Evolutionary conservation across 2,797 vertebrate species (phyloP).

Genomic region (Pipistrellus pipistrellus): DNA sequence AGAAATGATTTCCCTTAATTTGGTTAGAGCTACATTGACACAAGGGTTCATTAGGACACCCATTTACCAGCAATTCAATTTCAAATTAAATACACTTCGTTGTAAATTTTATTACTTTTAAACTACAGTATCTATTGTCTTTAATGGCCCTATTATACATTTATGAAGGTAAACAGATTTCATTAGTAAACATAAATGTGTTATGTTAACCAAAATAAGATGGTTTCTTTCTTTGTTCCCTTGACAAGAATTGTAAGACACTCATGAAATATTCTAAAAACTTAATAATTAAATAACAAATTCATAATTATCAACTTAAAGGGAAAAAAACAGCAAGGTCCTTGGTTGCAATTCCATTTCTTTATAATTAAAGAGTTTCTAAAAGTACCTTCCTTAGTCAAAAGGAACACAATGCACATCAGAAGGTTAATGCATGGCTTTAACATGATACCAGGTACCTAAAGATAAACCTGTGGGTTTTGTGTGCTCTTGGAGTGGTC

Average conservation of each 20-base stretch:
- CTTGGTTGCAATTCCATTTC: not conserved
- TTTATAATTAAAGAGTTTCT: conserved; percentile 53
- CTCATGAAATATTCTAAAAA: conserved; percentile 48
- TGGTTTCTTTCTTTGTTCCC: conserved; percentile 55
- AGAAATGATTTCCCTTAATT: conserved; percentile 89
- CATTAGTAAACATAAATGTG: conserved; percentile 87
- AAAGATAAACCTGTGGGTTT: not conserved
- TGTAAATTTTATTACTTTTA: conserved; percentile 91
- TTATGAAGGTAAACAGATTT: conserved; percentile 91
- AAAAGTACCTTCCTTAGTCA: conserved; percentile 33
- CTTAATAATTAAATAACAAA: conserved; percentile 6
- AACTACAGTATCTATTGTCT: conserved; percentile 91
- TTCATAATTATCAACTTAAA: not conserved
- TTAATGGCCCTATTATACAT: conserved; percentile 89
- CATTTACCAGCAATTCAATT: conserved; percentile 91
- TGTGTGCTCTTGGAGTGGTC: not conserved
- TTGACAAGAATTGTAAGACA: conserved; percentile 25
- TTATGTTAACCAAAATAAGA: conserved; percentile 76
- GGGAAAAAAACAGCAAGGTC: not conserved
- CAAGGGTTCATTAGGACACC: conserved; percentile 88
- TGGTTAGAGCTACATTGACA: conserved; percentile 87
- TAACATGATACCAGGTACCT: not conserved
- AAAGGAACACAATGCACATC: not conserved
- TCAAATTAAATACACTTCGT: conserved; percentile 92
- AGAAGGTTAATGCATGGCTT: not conserved